Base-by-base conservation (phyloP, 1,140 invertebrate genomes). In the Atta colombica region DNA sequence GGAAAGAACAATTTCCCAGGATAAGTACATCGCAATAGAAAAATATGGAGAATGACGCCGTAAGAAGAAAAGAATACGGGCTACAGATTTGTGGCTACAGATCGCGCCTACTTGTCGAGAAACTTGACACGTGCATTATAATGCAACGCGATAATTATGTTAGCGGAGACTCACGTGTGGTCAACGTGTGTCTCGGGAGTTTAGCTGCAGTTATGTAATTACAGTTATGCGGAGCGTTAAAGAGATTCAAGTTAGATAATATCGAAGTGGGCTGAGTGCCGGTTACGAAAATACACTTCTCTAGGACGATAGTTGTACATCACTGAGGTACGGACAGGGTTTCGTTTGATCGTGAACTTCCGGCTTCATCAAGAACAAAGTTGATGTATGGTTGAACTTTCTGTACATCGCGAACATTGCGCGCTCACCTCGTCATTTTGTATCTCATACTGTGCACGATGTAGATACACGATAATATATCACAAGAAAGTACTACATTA, bases 241-340 rank as follows among this genome's bases (percentile, higher is more conserved):
- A 74, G 80, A 74, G 80, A 60, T 75, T 49, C 28, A 74, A 84
- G 69, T 84, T 61, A 63, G 74, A 84, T 53, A 75, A 63, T 84
- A 75, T 14, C 25, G 25, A 61, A 53, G 39, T 63, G 21, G 25
- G 25, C n/a, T 51, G 60, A 74, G 39, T 35, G 35, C 8, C 35
- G 16, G 35, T 61, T 84, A 75, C 69, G 25, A 49, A 84, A 84
- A 84, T 84, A 84, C 72, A 61, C 69, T 61, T 51, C 25, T 18
- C n/a, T 8, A 8, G 49, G 80, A 63, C 39, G 55, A 61, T 81
- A 25, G 69, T 25, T 61, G n/a, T 61, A 18, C n/a, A 61, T 82
- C 61, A 74, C 45, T n/a, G n/a, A 1, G 51, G 51, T 25, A 35
- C 21, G 5, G 31, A 4, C 35, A 58, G 53, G 16, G 49, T n/a